Conservation (phyloP, 2,888 invertebrate species). For the Melanotus villosus region DNA sequence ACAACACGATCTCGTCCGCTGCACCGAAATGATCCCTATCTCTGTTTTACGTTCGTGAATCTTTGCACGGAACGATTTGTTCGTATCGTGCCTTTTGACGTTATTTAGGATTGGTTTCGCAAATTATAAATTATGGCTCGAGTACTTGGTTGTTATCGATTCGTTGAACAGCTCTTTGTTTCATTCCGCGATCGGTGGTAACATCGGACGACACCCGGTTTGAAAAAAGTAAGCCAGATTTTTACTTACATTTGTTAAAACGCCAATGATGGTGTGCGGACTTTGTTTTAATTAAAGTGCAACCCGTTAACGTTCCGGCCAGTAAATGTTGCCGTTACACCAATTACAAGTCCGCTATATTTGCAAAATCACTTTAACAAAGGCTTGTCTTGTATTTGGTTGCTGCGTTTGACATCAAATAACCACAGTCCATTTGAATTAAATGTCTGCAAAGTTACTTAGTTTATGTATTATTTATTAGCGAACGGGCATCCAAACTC, state of each 20-base stretch:
- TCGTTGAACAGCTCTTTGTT: constrained; percentile 9
- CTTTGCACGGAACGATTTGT: constrained; percentile 19
- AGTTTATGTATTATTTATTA: constrained; percentile 51
- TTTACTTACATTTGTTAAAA: too few relatives aligned
- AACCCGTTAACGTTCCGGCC: background rate
- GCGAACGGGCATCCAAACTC: constrained; percentile 22
- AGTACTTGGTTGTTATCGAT: constrained; percentile 24
- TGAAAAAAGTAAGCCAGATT: too few relatives aligned
- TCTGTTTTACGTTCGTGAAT: constrained; percentile 17
- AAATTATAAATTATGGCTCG: constrained; percentile 33
- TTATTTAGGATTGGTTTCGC: constrained; percentile 29
- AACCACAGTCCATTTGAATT: constrained; percentile 54
- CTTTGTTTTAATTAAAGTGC: background rate
- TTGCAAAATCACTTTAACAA: constrained; percentile 38
- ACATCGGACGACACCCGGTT: too few relatives aligned
- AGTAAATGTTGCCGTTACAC: constrained; percentile 5
- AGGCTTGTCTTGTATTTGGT: constrained; percentile 34
- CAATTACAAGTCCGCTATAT: constrained; percentile 31
- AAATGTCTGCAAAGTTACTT: constrained; percentile 52
- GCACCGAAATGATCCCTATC: constrained; percentile 26
- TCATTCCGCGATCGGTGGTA: constrained; percentile 7
- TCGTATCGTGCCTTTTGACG: constrained; percentile 1
- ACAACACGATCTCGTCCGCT: constrained; percentile 4
- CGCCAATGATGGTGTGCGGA: too few relatives aligned
- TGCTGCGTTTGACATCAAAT: constrained; percentile 50